A percentile compares a stretch with the other conserved stretches of the same genome.
These are phyloP conservation scores for Pristionchus fissidentatus DNA, from an alignment of 2,888 invertebrate species.

Conservation along the genomic window DNA sequence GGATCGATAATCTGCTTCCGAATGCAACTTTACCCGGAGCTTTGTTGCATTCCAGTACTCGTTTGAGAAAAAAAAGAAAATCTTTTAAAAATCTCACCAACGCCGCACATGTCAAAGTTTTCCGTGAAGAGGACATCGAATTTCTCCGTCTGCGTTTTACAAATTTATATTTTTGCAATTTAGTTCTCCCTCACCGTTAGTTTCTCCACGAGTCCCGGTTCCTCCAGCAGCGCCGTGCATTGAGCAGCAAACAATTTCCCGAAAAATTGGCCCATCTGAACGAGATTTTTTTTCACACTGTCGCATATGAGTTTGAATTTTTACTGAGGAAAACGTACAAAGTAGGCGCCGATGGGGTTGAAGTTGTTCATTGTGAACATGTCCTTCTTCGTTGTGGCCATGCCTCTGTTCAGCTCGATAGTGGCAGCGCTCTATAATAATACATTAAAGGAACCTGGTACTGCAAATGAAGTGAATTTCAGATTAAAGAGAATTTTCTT, in stretches of 20 bases:
- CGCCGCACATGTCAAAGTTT: constrained; percentile 14
- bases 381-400: not conserved
- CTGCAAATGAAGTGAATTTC: too few species aligned
- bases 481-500: too few species aligned
- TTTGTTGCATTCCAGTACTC: not conserved
- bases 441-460: too few species aligned
- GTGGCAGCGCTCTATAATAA: not conserved
- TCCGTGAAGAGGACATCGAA: not conserved
- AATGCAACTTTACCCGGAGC: not conserved
- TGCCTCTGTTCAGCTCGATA: not conserved
- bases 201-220: not conserved
- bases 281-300: not conserved
- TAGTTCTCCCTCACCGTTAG: not conserved
- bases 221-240: not conserved
- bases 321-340: too few species aligned
- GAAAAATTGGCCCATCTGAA: not conserved
- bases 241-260: not conserved
- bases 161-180: not conserved
- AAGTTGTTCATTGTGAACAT: not conserved
- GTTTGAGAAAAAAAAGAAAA: not conserved
- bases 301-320: too few species aligned
- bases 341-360: not conserved
- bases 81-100: not conserved
- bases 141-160: not conserved
- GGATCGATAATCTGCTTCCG: not conserved